Base-by-base conservation (phyloP, 1,140 invertebrate species). In the Luehdorfia chinensis region DNA sequence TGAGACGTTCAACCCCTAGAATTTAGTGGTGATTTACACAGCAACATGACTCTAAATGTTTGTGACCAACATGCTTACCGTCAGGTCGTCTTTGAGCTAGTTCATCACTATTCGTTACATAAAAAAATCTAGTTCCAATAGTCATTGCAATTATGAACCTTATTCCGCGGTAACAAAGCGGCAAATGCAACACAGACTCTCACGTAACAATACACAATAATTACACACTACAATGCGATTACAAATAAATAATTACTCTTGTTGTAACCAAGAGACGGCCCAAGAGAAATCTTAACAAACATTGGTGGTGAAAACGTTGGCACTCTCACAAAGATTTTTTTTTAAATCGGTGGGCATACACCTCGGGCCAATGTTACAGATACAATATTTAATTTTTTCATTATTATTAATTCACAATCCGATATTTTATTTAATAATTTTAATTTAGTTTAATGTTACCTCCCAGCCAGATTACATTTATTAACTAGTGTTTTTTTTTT, bases 191-290 rank as follows among this genome's bases (percentile, higher is more conserved):
- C 57, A 63, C 70, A 72, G 69, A 68, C 64, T 46, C 48, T 32
- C 36, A 50, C 52, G 56, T 58, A 65, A 68, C 71, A 72, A 66
- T 64, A 61, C 55, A 56, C 46, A 61, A 69, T 70, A 71, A 68
- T 75, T 72, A 72, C 48, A n/a, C n/a, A 45, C 63, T 73, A 73
- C 58, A 59, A 73, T 75, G 66, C 69, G 66, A 70, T 77, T 73
- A 73, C 62, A 72, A 67, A 68, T n/a, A n/a, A n/a, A n/a, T n/a
- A n/a, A n/a, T 71, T 61, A 44, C 50, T 45, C 27, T 53, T 21
- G n/a, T 37, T 47, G 28, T 48, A 53, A 58, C 55, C 62, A 59
- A 49, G 34, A 31, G 50, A n/a, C n/a, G n/a, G n/a, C n/a, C 47
- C 51, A 50, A 39, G 28, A 55, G 39, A 39, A 14, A 23, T 23